A percentile compares a stretch with the other conserved stretches of the same genome.
Conservation (phyloP, 2,888 invertebrate genomes). For the Zhuqinia jingwanae region DNA sequence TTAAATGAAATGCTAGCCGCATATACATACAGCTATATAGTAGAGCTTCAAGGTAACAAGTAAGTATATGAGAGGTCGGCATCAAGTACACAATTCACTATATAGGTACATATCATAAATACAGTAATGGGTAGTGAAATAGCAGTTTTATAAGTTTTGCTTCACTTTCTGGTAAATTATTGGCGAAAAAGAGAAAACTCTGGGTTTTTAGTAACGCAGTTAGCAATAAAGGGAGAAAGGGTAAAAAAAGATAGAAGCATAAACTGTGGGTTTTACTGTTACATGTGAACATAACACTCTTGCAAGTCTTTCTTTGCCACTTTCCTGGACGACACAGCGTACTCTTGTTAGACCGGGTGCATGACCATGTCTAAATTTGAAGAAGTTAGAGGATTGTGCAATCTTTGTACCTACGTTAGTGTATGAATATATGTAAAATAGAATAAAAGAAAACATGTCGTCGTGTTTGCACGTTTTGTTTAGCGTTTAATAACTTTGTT, state of each 20-base stretch:
- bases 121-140: slow-evolving; percentile 36
- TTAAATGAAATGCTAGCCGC: neutral
- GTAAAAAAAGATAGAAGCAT: slow-evolving; percentile 18
- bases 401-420: too few species aligned
- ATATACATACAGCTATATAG: too few species aligned
- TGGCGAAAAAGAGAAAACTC: slow-evolving; percentile 55
- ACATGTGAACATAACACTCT: slow-evolving; percentile 45
- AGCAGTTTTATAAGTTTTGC: slow-evolving; percentile 53
- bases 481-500: slow-evolving; percentile 9
- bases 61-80: slow-evolving; percentile 34
- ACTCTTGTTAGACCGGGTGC: too few species aligned
- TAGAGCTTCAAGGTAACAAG: slow-evolving; percentile 1
- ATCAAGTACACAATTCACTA: neutral
- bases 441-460: too few species aligned
- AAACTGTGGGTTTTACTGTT: slow-evolving; percentile 47
- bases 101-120: neutral
- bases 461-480: too few species aligned
- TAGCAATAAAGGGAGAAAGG: slow-evolving; percentile 25
- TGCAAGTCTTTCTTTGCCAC: slow-evolving; percentile 18
- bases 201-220: slow-evolving; percentile 32
- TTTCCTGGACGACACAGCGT: neutral
- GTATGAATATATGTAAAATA: too few species aligned
- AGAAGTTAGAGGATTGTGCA: too few species aligned
- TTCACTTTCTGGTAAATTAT: slow-evolving; percentile 40
- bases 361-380: too few species aligned